Base-by-base conservation (phyloP, 2,888 invertebrate species). In the Deilephila porcellus region DNA sequence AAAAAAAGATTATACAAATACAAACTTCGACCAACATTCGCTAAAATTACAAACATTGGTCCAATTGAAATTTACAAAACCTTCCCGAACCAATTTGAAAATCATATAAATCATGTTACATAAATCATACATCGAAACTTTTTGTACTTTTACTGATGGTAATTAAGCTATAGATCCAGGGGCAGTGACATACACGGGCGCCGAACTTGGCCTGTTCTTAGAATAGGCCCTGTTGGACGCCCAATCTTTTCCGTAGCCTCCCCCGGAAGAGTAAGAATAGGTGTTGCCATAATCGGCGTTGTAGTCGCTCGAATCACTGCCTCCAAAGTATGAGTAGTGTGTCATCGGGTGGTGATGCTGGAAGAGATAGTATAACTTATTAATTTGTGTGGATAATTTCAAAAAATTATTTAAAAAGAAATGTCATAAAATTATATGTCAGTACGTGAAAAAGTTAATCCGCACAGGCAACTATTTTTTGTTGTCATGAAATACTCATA, bases 161-260 rank as follows among this genome's bases (percentile, higher is more conserved):
- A 63, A n/a, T 73, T 86, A 92, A n/a, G 84, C 90, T 0, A 87
- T 83, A 1, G 86, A 81, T 0, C 94, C 94, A 0, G 94, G 94
- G 0, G 94, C 94, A 0, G 94, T 94, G 0, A 93, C 91, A 56
- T 93, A 94, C 1, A 89, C 83, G 0, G 94, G 91, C 0, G 91
- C 77, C 0, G 87, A 81, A 0, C 93, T 91, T 0, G 90, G 90
- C 52, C 93, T 85, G 34, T 90, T 89, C 64, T 93, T 94, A 5
- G 86, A 83, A 72, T 95, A 95, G 0, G 95, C 95, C 64, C 95
- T 84, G 77, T 95, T 95, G 0, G 94, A 89, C 0, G 95, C 91
- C 93, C 95, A 95, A 73, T 95, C 95, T 75, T 95, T 95, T 0
- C 89, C 90, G 70, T 93, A 94, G 0, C 88, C 92, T 0, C 89